Evolutionary conservation across 2,888 invertebrate species (phyloP).

Genomic region (Myopa testacea): DNA sequence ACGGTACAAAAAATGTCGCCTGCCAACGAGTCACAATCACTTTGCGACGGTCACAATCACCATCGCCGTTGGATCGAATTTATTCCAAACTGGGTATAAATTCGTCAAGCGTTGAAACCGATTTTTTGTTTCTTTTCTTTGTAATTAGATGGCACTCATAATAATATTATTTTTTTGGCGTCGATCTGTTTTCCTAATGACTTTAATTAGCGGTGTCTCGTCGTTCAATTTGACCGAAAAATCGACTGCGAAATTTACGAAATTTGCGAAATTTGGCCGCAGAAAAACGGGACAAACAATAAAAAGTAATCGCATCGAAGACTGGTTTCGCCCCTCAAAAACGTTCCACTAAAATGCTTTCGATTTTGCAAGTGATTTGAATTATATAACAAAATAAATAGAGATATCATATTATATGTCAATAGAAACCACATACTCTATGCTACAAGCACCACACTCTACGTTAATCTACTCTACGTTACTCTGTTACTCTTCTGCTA

Average conservation of each 20-base stretch:
- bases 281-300: no score
- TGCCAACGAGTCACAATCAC: neutral
- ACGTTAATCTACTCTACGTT: neutral
- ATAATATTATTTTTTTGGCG: neutral
- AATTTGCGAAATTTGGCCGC: no score
- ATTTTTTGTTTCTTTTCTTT: slow-evolving; percentile 13
- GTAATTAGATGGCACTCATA: neutral
- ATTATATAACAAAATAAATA: neutral
- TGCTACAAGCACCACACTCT: no score
- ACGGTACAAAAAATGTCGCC: slow-evolving; percentile 16
- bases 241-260: neutral
- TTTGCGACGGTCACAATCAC: neutral
- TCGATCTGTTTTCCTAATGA: neutral
- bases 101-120: slow-evolving; percentile 27
- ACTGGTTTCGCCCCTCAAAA: no score
- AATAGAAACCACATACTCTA: no score
- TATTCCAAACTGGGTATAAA: neutral
- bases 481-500: neutral
- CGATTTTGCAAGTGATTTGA: neutral
- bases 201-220: slow-evolving; percentile 3
- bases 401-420: neutral
- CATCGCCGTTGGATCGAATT: neutral
- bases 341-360: no score
- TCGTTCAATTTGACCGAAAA: neutral
- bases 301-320: no score